These are phyloP conservation scores for Bolinopsis microptera DNA, from an alignment of 37 sponge, comb jelly and placozoan species.

Conservation along the genomic window DNA sequence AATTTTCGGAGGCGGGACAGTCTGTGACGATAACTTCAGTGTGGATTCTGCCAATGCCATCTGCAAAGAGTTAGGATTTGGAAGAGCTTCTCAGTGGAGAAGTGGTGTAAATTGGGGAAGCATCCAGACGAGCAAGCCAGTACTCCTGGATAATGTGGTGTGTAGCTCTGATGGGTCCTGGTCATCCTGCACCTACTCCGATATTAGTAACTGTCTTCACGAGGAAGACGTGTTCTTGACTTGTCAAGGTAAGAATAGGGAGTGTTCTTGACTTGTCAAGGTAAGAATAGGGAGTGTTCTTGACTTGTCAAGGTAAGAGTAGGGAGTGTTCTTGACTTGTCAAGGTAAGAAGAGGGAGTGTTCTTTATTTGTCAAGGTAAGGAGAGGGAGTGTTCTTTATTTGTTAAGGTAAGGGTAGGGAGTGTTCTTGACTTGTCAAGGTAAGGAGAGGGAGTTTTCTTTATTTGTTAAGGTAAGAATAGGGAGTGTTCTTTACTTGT, in stretches of 20 bases:
- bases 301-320: too few relatives aligned
- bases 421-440: too few relatives aligned
- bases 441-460: too few relatives aligned
- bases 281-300: too few relatives aligned
- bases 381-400: background rate
- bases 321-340: too few relatives aligned
- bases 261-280: background rate
- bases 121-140: background rate
- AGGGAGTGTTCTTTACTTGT: too few relatives aligned
- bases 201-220: background rate
- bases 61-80: background rate
- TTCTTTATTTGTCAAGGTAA: background rate
- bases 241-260: constrained; percentile 16
- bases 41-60: background rate
- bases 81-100: background rate
- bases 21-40: background rate
- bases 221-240: background rate
- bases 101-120: background rate
- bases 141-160: background rate
- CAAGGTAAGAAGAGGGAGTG: too few relatives aligned
- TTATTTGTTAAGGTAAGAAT: too few relatives aligned
- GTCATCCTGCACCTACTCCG: background rate
- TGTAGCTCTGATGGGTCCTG: background rate
- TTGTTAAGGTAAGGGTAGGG: too few relatives aligned
- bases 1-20: background rate